Evolutionary conservation across 35 echinoderm and acorn worm genomes (phyloP), one percentile per base, ranked within the genome.

Genomic region (Heliocidaris erythrogramma): DNA sequence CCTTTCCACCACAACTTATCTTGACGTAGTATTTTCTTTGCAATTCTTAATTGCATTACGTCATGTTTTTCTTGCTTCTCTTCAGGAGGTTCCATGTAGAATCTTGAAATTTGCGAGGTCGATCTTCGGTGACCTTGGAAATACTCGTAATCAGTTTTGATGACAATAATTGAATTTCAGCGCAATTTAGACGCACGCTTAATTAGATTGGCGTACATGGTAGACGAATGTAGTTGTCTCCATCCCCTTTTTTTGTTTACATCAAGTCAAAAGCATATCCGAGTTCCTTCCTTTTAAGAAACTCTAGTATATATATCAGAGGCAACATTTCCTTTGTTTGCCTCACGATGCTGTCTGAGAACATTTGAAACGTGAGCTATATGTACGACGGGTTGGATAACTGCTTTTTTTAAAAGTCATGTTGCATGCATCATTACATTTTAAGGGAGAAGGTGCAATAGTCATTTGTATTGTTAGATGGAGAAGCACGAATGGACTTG

Each of bases 141-240:
- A 89, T 89, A 89, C 13, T 89, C 87, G 47, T 47, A 89, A 89
- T 89, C 87, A 89, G 47, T 89, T 89, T 47, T 32, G 87, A 32
- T 89, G 47, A 89, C 87, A 48, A 89, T 89, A 89, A 89, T 89
- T 89, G 5, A 89, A 89, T 89, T 89, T 18, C 31, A 11, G 47
- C 47, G 87, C 87, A 89, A 89, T 89, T 89, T 89, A 89, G 87
- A 89, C 87, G 31, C 87, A 13, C 87, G 14, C 7, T 47, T 89
- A 89, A 89, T 89, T 89, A 89, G 87, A 89, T 89, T 89, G 65
- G 21, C 65, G 65, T 21, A 78, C 65, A n/a, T 78, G 18, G 65
- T n/a, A 78, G 65, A 78, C 65, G 65, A 78, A 78, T 21, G 65
- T 78, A 78, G 18, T n/a, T 78, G 65, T 78, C 65, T 78, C 65